These are phyloP conservation scores for Agriopis marginaria DNA, from an alignment of 2,888 invertebrate species.

Conservation along the genomic window DNA sequence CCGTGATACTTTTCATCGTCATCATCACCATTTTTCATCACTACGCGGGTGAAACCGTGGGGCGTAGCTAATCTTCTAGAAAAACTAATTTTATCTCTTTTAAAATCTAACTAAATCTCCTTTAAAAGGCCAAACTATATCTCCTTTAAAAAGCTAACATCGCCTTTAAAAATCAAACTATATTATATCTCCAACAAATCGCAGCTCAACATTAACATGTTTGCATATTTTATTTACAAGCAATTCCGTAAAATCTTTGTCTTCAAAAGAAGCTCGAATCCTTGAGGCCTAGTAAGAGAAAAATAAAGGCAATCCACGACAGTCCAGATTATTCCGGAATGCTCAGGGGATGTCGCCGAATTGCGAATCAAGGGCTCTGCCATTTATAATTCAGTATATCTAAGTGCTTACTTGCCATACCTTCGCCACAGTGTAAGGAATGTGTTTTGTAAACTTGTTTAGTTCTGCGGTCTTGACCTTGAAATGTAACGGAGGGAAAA, in stretches of 20 bases:
- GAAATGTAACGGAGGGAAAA: not conserved
- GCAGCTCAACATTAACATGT: slow-evolving; percentile 8
- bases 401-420: slow-evolving; percentile 47
- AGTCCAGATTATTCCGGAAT: slow-evolving; percentile 41
- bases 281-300: slow-evolving; percentile 29
- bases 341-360: slow-evolving; percentile 46
- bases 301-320: slow-evolving; percentile 38
- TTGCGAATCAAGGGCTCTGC: slow-evolving; percentile 49
- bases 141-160: too few species aligned
- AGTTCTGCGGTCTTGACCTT: slow-evolving; percentile 6
- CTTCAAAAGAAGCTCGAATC: slow-evolving; percentile 16
- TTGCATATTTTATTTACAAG: slow-evolving; percentile 27
- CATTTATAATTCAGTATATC: slow-evolving; percentile 59
- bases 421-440: slow-evolving; percentile 28
- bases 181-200: not conserved
- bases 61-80: too few species aligned
- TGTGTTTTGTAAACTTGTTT: not conserved
- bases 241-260: slow-evolving; percentile 17
- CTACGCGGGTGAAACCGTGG: too few species aligned
- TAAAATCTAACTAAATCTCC: too few species aligned
- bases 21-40: too few species aligned
- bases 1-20: too few species aligned
- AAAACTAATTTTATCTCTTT: too few species aligned
- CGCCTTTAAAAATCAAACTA: too few species aligned
- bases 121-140: too few species aligned